Conservation (phyloP, 2,888 invertebrate genomes). For the Drosophila lacicola region DNA sequence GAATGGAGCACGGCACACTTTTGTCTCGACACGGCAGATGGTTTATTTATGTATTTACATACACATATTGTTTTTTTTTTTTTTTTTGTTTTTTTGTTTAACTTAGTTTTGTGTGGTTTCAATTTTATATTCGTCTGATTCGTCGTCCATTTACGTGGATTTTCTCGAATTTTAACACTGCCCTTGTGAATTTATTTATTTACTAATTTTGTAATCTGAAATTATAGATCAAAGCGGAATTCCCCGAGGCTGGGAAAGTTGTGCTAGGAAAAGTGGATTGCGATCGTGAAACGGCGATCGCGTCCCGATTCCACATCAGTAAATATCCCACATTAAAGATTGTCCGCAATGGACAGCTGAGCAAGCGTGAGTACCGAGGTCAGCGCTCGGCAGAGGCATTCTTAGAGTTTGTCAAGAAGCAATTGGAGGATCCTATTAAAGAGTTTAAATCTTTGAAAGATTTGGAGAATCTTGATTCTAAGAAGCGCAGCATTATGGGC, state of each 20-base stretch:
- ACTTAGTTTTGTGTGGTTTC: neutral
- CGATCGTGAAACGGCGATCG: conserved; percentile 94
- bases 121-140: neutral
- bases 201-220: conserved; percentile 2
- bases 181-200: neutral
- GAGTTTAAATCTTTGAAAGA: conserved; percentile 91
- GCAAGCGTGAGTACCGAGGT: conserved; percentile 96
- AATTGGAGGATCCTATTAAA: conserved; percentile 93
- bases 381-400: conserved; percentile 96
- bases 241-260: conserved; percentile 93
- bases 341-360: conserved; percentile 95
- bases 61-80: conserved; percentile 2
- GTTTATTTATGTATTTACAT: conserved; percentile 14
- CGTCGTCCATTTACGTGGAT: neutral
- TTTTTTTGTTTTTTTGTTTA: neutral
- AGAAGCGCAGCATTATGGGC: conserved; percentile 94
- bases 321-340: conserved; percentile 99
- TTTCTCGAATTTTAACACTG: neutral
- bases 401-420: conserved; percentile 93
- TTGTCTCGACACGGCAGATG: conserved; percentile 10
- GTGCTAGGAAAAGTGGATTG: conserved; percentile 99
- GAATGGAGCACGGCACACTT: conserved; percentile 8
- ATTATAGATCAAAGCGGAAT: conserved; percentile 87
- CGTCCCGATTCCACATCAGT: conserved; percentile 96
- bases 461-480: conserved; percentile 90